Percentiles rank a stretch among this genome's conserved stretches.
phyloP scores from a whole-genome alignment of 1,140 invertebrate genomes.

The Aphaenogaster floridana region DNA sequence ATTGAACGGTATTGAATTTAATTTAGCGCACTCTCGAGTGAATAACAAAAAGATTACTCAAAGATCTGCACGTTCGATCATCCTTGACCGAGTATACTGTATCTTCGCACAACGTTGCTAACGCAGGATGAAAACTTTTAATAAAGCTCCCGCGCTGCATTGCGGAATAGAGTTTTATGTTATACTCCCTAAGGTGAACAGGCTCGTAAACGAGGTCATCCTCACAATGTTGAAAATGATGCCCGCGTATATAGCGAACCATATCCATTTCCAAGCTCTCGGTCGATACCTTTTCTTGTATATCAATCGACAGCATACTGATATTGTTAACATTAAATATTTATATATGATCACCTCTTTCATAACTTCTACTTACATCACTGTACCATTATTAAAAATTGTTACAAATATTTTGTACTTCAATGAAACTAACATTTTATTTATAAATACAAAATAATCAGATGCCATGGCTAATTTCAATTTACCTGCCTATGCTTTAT shows the following conservation, averaged over 20 bases:
- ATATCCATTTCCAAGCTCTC: constrained; percentile 13
- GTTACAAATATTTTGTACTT: not conserved
- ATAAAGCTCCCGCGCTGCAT: constrained; percentile 45
- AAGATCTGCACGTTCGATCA: not conserved
- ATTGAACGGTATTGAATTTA: not conserved
- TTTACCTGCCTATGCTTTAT: not conserved
- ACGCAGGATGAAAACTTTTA: constrained; percentile 44
- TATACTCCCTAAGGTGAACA: constrained; percentile 52
- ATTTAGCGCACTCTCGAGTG: no score
- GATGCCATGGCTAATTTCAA: not conserved
- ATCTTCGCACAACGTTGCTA: not conserved
- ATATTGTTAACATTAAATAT: not conserved
- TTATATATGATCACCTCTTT: not conserved
- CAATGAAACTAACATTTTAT: not conserved
- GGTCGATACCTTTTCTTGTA: constrained; percentile 30
- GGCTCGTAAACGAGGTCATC: constrained; percentile 45
- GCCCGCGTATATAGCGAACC: not conserved
- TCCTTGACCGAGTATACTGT: constrained; percentile 15
- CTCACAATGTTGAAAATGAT: constrained; percentile 50
- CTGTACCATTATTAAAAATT: not conserved
- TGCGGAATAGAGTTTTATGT: constrained; percentile 48
- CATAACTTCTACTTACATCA: not conserved
- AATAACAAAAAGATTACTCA: not conserved
- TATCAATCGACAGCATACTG: constrained; percentile 18
- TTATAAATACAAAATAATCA: not conserved